Percentiles rank a stretch among this genome's conserved stretches.
phyloP scores from a whole-genome alignment of 92 coral and sea anemone species.

The Ricordea florida region DNA sequence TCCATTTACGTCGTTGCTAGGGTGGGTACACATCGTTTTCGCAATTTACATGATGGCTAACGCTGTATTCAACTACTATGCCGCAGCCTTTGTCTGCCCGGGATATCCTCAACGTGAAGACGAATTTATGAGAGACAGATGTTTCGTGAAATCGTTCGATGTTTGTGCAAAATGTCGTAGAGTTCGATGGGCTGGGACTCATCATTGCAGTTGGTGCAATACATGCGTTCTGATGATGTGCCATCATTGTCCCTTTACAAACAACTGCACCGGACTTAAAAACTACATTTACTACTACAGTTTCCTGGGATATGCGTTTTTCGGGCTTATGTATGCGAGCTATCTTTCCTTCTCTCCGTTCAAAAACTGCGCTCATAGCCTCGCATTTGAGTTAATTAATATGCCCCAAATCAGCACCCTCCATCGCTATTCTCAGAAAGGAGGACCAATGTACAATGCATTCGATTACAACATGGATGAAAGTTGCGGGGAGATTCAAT shows the following conservation, averaged over 20 bases:
- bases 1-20: slow-evolving; percentile 79
- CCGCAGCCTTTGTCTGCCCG: slow-evolving; percentile 77
- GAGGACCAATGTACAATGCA: slow-evolving; percentile 19
- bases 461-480: slow-evolving; percentile 43
- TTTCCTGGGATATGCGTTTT: slow-evolving; percentile 77
- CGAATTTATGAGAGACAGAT: slow-evolving; percentile 71
- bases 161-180: slow-evolving; percentile 80
- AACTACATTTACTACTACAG: slow-evolving; percentile 89
- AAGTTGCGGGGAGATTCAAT: slow-evolving; percentile 69
- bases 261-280: slow-evolving; percentile 94
- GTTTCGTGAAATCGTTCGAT: slow-evolving; percentile 70
- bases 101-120: slow-evolving; percentile 88
- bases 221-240: slow-evolving; percentile 98
- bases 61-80: slow-evolving; percentile 75
- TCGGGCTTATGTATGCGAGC: slow-evolving; percentile 79
- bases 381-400: slow-evolving; percentile 26
- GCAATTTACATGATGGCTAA: slow-evolving; percentile 44
- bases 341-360: slow-evolving; percentile 85
- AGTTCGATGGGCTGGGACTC: slow-evolving; percentile 85
- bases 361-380: slow-evolving; percentile 50
- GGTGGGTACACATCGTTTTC: slow-evolving; percentile 75
- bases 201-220: slow-evolving; percentile 94
- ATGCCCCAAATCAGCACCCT: slow-evolving; percentile 24
- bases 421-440: slow-evolving; percentile 31
- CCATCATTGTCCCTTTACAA: slow-evolving; percentile 98